These are phyloP conservation scores for Mohoua ochrocephala DNA, from an alignment of 2,113 vertebrate species.

Conservation along the genomic window DNA sequence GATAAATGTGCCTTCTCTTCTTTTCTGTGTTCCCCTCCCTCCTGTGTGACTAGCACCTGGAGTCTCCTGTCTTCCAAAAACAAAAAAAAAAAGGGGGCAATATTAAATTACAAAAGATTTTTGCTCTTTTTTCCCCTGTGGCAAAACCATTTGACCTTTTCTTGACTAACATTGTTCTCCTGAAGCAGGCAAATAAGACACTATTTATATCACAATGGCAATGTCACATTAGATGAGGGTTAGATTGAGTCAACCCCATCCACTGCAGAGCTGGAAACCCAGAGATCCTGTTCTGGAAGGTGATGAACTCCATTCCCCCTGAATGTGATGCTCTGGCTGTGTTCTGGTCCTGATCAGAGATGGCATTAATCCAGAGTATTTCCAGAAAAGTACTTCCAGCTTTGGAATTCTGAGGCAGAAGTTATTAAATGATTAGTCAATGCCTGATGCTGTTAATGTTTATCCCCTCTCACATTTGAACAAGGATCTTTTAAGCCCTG, in stretches of 20 bases:
- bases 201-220: constrained; percentile 45
- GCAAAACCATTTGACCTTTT: constrained; percentile 54
- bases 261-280: neutral
- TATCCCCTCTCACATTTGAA: neutral
- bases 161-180: constrained; percentile 15
- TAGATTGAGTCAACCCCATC: neutral
- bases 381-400: neutral
- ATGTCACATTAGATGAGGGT: constrained; percentile 15
- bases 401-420: neutral
- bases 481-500: neutral
- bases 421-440: neutral
- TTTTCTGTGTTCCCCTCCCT: neutral
- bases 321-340: neutral
- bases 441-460: neutral
- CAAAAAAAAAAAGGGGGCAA: neutral
- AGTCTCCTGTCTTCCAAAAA: neutral
- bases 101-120: constrained; percentile 40
- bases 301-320: neutral
- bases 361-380: neutral
- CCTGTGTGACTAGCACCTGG: neutral
- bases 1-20: neutral
- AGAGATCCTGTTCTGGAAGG: neutral
- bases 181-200: constrained; percentile 42
- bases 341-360: neutral
- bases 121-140: neutral